A percentile compares a stretch with the other conserved stretches of the same genome.
phyloP scores from a whole-genome alignment of 2,797 vertebrate species.

The Gadopsis marmoratus region DNA sequence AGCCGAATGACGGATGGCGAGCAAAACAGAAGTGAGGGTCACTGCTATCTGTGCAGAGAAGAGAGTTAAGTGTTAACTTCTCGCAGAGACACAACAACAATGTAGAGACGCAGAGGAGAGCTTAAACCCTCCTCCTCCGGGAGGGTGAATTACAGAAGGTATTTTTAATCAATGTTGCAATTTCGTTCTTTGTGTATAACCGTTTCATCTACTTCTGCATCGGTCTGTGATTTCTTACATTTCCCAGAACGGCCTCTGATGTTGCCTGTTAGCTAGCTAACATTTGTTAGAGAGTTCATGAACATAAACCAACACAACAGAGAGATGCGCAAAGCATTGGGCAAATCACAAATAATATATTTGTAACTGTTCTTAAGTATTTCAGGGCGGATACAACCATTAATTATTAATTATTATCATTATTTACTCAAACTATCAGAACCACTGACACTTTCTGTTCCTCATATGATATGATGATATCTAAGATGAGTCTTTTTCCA shows the following conservation, averaged over 20 bases:
- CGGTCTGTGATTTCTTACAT: not conserved
- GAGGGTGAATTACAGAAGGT: not conserved
- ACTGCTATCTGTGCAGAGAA: slow-evolving; percentile 20
- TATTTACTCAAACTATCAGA: not conserved
- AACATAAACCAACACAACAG: not conserved
- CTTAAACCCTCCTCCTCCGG: not conserved
- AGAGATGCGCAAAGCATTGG: not conserved
- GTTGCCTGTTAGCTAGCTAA: not conserved
- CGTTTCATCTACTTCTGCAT: not conserved
- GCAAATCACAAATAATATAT: not conserved
- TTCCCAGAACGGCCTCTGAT: not conserved
- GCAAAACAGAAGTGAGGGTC: slow-evolving; percentile 13
- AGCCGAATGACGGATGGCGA: slow-evolving; percentile 18
- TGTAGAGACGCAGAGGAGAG: not conserved
- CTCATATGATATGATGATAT: not conserved
- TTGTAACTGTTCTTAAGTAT: not conserved
- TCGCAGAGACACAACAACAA: slow-evolving; percentile 1
- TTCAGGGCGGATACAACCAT: not conserved
- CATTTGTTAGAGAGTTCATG: not conserved
- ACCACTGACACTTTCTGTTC: not conserved
- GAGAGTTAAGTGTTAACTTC: slow-evolving; percentile 10
- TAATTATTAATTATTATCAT: not conserved
- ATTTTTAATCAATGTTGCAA: slow-evolving; percentile 8
- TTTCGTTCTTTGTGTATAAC: slow-evolving; percentile 11
- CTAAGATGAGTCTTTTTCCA: not conserved